A percentile compares a stretch with the other conserved stretches of the same genome.
These are phyloP conservation scores for Phthorimaea operculella DNA, from an alignment of 1,140 invertebrate species.

Conservation along the genomic window DNA sequence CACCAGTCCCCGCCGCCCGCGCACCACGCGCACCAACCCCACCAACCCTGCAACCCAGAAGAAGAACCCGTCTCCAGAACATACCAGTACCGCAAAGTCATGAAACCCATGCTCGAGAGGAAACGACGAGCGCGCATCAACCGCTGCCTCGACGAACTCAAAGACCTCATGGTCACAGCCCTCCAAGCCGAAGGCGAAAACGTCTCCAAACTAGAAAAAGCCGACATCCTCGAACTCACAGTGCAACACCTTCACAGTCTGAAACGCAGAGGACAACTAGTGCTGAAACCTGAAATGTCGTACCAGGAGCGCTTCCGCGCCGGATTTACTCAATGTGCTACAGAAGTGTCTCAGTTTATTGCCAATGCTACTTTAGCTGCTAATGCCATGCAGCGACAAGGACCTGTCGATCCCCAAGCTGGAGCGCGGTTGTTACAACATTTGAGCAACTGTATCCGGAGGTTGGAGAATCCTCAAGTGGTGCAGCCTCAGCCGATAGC, in stretches of 20 bases:
- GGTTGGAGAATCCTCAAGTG: conserved; percentile 46
- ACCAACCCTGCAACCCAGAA: conserved; percentile 57
- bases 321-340: conserved; percentile 92
- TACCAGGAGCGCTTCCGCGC: conserved; percentile 78
- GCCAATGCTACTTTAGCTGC: conserved; percentile 77
- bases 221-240: conserved; percentile 95
- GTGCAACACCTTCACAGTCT: conserved; percentile 85
- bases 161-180: conserved; percentile 90
- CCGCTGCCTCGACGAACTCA: conserved; percentile 91
- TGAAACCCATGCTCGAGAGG: conserved; percentile 95
- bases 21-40: conserved; percentile 36
- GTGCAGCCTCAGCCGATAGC: conserved; percentile 47
- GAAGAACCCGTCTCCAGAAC: conserved; percentile 85
- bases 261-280: conserved; percentile 74
- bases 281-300: conserved; percentile 80
- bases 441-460: conserved; percentile 80
- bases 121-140: conserved; percentile 93
- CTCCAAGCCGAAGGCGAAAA: conserved; percentile 88
- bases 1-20: conserved; percentile 31
- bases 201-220: conserved; percentile 95
- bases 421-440: conserved; percentile 88
- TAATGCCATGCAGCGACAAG: conserved; percentile 73
- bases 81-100: conserved; percentile 91
- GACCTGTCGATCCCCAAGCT: conserved; percentile 80
- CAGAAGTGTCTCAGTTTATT: conserved; percentile 85